These are phyloP conservation scores for Lutjanus argentimaculatus DNA, from an alignment of 2,797 vertebrate genomes.

Conservation along the genomic window DNA sequence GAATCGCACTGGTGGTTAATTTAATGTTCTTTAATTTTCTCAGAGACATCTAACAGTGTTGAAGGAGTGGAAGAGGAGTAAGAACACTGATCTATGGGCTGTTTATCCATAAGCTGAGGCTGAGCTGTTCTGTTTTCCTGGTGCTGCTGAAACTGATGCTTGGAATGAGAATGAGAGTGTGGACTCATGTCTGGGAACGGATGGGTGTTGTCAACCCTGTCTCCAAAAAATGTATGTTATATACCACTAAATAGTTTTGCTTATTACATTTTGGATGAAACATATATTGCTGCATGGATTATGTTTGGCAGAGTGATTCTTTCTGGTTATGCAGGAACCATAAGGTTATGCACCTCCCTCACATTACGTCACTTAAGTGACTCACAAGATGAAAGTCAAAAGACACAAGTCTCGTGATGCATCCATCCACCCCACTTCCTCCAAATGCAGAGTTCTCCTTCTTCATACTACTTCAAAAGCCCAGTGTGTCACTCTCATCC, in stretches of 20 bases:
- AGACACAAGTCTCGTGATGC: no score
- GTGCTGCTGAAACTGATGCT: background rate
- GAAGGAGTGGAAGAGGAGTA: background rate
- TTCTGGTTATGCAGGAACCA: background rate
- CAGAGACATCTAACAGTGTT: background rate
- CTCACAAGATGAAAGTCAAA: no score
- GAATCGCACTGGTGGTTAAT: background rate
- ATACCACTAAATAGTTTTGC: background rate
- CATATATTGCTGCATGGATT: background rate
- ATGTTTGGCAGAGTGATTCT: background rate
- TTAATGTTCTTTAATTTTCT: background rate
- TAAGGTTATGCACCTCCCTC: no score
- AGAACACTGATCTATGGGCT: constrained; percentile 18
- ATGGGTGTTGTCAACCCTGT: background rate
- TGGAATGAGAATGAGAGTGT: background rate
- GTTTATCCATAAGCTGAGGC: constrained; percentile 16
- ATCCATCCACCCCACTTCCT: no score
- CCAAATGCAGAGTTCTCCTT: no score
- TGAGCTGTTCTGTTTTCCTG: background rate
- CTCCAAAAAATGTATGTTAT: background rate
- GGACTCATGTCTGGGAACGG: background rate
- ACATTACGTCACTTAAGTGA: no score
- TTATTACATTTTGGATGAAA: background rate
- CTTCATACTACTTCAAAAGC: no score
- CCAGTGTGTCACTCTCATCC: no score